These are phyloP conservation scores for Chalcis sispes DNA, from an alignment of 2,888 invertebrate species.

Conservation along the genomic window DNA sequence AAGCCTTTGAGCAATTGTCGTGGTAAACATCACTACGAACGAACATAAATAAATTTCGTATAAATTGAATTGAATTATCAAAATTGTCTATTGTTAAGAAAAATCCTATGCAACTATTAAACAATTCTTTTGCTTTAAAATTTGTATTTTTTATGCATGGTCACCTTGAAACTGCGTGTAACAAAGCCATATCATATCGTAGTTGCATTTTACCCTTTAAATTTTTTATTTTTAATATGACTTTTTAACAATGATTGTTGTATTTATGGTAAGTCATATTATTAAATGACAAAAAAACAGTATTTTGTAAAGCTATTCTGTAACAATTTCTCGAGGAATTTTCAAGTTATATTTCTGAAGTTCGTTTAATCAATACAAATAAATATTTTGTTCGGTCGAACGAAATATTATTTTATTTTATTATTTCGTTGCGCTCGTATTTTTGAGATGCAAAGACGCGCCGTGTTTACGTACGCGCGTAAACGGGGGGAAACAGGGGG, in stretches of 20 bases:
- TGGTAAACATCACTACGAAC: too few species aligned
- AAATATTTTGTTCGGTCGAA: too few species aligned
- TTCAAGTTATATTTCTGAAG: conserved; percentile 58
- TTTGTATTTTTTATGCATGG: background rate
- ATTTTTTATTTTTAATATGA: too few species aligned
- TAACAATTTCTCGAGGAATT: conserved; percentile 56
- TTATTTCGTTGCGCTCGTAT: too few species aligned
- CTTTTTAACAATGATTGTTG: conserved; percentile 51
- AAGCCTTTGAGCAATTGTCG: too few species aligned
- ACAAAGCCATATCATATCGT: background rate
- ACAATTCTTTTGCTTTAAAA: background rate
- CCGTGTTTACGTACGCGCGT: too few species aligned
- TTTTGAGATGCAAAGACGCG: too few species aligned
- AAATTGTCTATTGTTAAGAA: background rate
- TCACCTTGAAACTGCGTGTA: background rate
- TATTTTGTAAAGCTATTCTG: conserved; percentile 58
- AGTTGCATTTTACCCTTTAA: background rate
- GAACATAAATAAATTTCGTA: too few species aligned
- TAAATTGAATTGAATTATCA: too few species aligned
- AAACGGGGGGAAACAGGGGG: too few species aligned
- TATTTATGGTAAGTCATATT: conserved; percentile 52
- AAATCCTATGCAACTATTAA: background rate
- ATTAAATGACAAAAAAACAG: conserved; percentile 57
- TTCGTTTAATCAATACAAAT: conserved; percentile 46
- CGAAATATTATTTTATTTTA: too few species aligned